Conservation (phyloP, 2,888 invertebrate genomes). For the Gortyna flavago region DNA sequence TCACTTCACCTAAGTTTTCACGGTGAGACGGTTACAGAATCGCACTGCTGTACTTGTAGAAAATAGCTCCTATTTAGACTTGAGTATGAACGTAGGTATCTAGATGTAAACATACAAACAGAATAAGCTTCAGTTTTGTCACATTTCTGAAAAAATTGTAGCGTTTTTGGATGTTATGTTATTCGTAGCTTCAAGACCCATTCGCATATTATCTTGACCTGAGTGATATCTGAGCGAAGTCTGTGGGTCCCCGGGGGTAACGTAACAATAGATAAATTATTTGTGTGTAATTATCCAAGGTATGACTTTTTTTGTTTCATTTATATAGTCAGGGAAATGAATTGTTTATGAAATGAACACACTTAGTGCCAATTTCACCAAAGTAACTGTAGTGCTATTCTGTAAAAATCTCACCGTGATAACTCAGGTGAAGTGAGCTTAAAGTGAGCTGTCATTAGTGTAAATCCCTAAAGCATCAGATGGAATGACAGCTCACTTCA, state of each 20-base stretch:
- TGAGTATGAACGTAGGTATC: conserved; percentile 24
- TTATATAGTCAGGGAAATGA: neutral
- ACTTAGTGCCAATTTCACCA: too few species aligned
- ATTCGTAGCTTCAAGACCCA: neutral
- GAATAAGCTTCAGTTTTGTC: neutral
- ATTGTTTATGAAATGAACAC: neutral
- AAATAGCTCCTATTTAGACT: conserved; percentile 35
- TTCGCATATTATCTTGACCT: neutral
- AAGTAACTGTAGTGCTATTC: too few species aligned
- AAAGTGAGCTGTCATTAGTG: too few species aligned
- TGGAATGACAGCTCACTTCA: too few species aligned
- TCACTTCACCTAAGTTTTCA: too few species aligned
- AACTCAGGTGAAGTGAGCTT: too few species aligned
- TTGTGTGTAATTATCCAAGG: neutral
- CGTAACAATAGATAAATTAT: neutral
- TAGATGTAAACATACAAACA: conserved; percentile 11
- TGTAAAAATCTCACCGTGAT: too few species aligned
- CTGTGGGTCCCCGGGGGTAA: too few species aligned
- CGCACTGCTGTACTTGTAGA: conserved; percentile 46
- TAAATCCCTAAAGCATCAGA: too few species aligned
- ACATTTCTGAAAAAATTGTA: neutral
- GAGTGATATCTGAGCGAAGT: too few species aligned
- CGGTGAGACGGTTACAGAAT: too few species aligned
- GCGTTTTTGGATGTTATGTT: neutral
- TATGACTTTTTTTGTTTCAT: neutral